Conservation (phyloP, 2,113 vertebrate genomes). For the Danio rerio region DNA sequence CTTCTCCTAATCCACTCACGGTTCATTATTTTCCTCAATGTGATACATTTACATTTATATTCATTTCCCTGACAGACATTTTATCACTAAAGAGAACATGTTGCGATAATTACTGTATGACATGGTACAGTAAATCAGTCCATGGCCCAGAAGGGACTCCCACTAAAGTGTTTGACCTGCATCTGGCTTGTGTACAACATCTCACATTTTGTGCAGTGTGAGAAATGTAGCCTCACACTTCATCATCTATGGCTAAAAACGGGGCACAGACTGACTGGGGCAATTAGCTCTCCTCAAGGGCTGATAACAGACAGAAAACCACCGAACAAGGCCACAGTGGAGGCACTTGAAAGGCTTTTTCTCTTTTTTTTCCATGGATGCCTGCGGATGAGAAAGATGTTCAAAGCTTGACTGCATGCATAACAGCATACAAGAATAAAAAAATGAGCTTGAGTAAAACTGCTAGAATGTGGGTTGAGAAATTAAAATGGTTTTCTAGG, state of each 20-base stretch:
- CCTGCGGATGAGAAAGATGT: conserved; percentile 59
- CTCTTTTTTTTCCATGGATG: conserved; percentile 47
- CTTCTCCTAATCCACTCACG: background rate
- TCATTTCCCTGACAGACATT: conserved; percentile 10
- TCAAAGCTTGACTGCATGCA: conserved; percentile 58
- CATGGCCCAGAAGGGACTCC: conserved; percentile 18
- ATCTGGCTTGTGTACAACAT: conserved; percentile 54
- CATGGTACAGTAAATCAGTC: conserved; percentile 42
- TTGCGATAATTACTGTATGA: conserved; percentile 27
- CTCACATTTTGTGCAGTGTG: conserved; percentile 39
- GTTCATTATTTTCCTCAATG: conserved; percentile 13
- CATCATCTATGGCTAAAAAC: conserved; percentile 45
- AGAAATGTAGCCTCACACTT: conserved; percentile 47
- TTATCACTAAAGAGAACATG: conserved; percentile 14
- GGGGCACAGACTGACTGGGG: conserved; percentile 43
- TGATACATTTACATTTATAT: conserved; percentile 26
- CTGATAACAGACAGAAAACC: conserved; percentile 48
- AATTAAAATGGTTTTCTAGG: background rate
- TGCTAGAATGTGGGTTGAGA: background rate
- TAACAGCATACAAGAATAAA: conserved; percentile 44
- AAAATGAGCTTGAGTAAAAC: conserved; percentile 47
- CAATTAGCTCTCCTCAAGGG: conserved; percentile 55
- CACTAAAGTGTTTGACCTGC: conserved; percentile 45
- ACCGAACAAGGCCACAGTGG: conserved; percentile 30
- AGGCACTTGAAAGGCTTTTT: conserved; percentile 54